phyloP scores from a whole-genome alignment of 2,797 vertebrate genomes.

The Lacerta agilis region DNA sequence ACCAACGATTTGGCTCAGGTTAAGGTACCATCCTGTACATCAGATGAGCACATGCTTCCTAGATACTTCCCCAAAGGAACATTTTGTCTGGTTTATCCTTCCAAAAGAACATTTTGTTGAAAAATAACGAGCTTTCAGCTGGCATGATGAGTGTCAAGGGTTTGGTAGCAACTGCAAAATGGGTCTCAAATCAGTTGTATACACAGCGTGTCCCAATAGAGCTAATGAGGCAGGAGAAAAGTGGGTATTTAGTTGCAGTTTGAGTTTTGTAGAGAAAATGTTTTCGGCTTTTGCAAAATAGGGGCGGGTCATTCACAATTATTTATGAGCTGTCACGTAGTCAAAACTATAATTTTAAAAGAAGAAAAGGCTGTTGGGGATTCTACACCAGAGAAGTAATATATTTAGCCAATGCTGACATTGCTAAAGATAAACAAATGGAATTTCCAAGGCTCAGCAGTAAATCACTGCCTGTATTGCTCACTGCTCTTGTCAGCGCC shows the following conservation, averaged over 20 bases:
- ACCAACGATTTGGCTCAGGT: too few relatives aligned
- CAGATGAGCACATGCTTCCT: too few relatives aligned
- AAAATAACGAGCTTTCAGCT: not conserved
- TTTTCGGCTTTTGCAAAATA: conserved; percentile 13
- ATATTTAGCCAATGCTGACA: conserved; percentile 21
- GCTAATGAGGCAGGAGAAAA: not conserved
- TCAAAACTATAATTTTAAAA: conserved; percentile 37
- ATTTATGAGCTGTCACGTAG: conserved; percentile 26
- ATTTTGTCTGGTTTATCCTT: not conserved
- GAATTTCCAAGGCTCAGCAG: not conserved
- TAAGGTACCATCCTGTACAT: too few relatives aligned
- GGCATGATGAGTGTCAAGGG: not conserved
- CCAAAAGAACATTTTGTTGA: not conserved
- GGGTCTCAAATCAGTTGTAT: not conserved
- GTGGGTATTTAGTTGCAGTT: not conserved
- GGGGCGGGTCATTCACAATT: not conserved
- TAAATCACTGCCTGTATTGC: conserved; percentile 1
- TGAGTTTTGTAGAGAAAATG: not conserved
- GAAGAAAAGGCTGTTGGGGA: not conserved
- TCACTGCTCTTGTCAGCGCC: conserved; percentile 1
- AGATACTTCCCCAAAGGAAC: not conserved
- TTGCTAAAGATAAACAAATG: conserved; percentile 22
- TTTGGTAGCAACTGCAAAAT: not conserved
- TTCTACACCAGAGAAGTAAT: conserved; percentile 35
- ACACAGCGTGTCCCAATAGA: not conserved